A percentile compares a stretch with the other conserved stretches of the same genome.
These are phyloP conservation scores for Drosophila anceps DNA, from an alignment of 2,888 invertebrate species.

Conservation along the genomic window DNA sequence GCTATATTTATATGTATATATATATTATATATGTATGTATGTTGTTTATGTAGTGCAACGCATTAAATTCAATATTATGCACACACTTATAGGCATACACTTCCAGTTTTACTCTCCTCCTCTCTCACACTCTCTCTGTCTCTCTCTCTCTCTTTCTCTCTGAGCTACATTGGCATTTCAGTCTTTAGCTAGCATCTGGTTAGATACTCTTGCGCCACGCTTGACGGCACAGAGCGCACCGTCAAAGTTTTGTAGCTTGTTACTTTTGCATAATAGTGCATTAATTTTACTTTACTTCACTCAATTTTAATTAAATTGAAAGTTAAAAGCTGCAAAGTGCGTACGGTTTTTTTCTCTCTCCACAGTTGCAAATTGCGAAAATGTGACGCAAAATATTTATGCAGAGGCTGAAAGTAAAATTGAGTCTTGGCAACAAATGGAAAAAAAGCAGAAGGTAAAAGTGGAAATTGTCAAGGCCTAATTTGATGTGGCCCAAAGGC, in stretches of 20 bases:
- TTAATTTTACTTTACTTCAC: conserved; percentile 66
- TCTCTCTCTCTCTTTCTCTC: too few species aligned
- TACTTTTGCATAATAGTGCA: conserved; percentile 59
- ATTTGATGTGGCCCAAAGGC: neutral
- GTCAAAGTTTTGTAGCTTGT: conserved; percentile 50
- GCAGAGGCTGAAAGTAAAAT: conserved; percentile 27
- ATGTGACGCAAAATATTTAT: conserved; percentile 16
- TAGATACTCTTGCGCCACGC: conserved; percentile 32
- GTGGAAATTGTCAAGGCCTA: conserved; percentile 3
- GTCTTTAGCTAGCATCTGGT: conserved; percentile 10
- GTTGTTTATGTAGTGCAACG: conserved; percentile 14
- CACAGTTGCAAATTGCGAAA: neutral
- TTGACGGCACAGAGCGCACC: conserved; percentile 29
- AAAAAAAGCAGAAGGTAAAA: neutral
- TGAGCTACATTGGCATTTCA: neutral
- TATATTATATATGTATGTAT: neutral
- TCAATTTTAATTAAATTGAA: conserved; percentile 77
- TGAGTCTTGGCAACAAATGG: conserved; percentile 7
- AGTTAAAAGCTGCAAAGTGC: conserved; percentile 62
- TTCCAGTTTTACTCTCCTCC: neutral
- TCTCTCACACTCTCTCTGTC: neutral
- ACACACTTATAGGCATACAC: conserved; percentile 30
- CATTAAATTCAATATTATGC: conserved; percentile 63
- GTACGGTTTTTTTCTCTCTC: conserved; percentile 3
- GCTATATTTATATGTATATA: neutral